Evolutionary conservation across 2,888 invertebrate species (phyloP).

Genomic region (Troides oblongomaculatus): DNA sequence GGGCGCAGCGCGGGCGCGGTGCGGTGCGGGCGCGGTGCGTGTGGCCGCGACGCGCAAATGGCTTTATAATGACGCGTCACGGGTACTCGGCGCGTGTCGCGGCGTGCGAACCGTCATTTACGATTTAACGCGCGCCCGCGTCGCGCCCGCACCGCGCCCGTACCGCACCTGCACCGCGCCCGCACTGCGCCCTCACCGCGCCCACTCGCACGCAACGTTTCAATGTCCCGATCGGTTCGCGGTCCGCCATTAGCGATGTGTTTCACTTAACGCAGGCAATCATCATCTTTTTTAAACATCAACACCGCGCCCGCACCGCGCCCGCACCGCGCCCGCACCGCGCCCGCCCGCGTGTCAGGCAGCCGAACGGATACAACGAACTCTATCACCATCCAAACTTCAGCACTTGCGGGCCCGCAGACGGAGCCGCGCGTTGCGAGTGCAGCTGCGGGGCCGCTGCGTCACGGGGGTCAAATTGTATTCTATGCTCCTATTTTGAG

Average conservation of each 20-base stretch:
- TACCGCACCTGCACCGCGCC: slow-evolving; percentile 24
- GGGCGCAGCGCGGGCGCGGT: slow-evolving; percentile 2
- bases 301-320: too few relatives aligned
- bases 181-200: slow-evolving; percentile 5
- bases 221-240: not conserved
- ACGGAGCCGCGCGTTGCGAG: not conserved
- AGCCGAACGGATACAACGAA: not conserved
- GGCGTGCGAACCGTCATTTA: slow-evolving; percentile 31
- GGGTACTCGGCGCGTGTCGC: slow-evolving; percentile 27
- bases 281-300: too few relatives aligned
- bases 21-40: not conserved
- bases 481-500: not conserved
- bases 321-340: too few relatives aligned
- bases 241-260: not conserved
- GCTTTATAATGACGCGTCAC: slow-evolving; percentile 28
- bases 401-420: not conserved
- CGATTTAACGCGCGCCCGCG: slow-evolving; percentile 39
- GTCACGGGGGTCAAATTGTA: not conserved
- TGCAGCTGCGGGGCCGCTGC: not conserved
- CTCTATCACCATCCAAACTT: not conserved
- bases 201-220: slow-evolving; percentile 22
- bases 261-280: too few relatives aligned
- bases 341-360: not conserved
- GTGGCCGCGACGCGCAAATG: slow-evolving; percentile 9
- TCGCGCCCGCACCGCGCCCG: slow-evolving; percentile 10